Conservation (phyloP, 1,140 invertebrate genomes). For the Anadara kagoshimensis region DNA sequence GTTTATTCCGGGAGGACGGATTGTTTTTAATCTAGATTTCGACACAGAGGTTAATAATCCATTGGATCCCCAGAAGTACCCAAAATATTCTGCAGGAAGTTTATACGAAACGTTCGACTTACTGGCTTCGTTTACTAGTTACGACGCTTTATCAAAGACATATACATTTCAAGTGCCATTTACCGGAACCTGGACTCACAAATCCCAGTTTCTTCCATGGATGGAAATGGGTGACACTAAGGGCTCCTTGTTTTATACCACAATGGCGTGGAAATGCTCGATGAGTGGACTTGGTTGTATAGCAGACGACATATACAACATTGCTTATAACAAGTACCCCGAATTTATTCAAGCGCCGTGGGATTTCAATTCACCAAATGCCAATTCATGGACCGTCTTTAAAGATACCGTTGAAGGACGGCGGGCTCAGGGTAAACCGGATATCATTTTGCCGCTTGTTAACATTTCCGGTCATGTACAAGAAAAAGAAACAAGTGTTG, state of each 20-base stretch:
- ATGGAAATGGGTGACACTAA: constrained; percentile 42
- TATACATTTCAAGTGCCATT: constrained; percentile 7
- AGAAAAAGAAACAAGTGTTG: constrained; percentile 15
- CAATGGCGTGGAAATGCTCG: constrained; percentile 45
- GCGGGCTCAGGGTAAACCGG: constrained; percentile 27
- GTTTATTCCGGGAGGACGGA: constrained; percentile 11
- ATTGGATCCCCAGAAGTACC: constrained; percentile 34
- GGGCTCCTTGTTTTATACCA: constrained; percentile 40
- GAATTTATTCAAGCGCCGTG: constrained; percentile 35
- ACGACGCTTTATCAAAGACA: neutral
- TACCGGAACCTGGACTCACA: constrained; percentile 38
- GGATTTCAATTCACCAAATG: constrained; percentile 38
- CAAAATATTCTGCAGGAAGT: constrained; percentile 41
- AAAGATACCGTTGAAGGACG: constrained; percentile 44
- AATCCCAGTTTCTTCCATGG: constrained; percentile 48
- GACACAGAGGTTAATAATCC: constrained; percentile 43
- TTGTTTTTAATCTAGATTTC: constrained; percentile 34
- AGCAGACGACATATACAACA: constrained; percentile 40
- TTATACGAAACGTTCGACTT: constrained; percentile 45
- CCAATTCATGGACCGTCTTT: constrained; percentile 47
- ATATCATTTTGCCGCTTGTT: constrained; percentile 43
- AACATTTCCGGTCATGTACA: constrained; percentile 15
- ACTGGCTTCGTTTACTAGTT: constrained; percentile 37
- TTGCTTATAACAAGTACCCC: constrained; percentile 30
- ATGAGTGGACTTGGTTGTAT: constrained; percentile 26